Evolutionary conservation across 1,140 invertebrate genomes (phyloP).

Genomic region (Zaprionus kolodkinae): DNA sequence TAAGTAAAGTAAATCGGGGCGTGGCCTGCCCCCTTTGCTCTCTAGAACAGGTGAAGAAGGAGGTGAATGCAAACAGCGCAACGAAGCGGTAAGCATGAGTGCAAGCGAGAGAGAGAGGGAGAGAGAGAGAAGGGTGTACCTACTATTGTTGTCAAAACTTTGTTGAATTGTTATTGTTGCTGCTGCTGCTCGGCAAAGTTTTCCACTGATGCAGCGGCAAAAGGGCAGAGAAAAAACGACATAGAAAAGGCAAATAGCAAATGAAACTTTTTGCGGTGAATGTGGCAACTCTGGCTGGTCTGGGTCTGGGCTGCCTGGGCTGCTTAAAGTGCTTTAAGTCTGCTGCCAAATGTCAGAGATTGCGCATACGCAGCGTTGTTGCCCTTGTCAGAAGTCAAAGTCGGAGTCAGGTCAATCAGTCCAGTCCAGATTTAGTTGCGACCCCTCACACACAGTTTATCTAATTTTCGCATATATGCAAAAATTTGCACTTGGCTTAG

Average conservation of each 20-base stretch:
- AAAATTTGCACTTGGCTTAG: slow-evolving; percentile 28
- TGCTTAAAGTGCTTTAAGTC: slow-evolving; percentile 73
- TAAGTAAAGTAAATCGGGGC: slow-evolving; percentile 34
- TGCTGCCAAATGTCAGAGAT: slow-evolving; percentile 67
- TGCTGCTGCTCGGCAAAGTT: slow-evolving; percentile 46
- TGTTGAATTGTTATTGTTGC: slow-evolving; percentile 72
- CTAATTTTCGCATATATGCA: slow-evolving; percentile 32
- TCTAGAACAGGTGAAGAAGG: slow-evolving; percentile 38
- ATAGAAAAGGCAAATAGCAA: slow-evolving; percentile 19
- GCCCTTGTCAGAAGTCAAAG: slow-evolving; percentile 54
- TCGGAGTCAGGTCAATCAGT: slow-evolving; percentile 12
- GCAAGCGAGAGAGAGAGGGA: not conserved
- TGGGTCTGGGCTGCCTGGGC: not conserved
- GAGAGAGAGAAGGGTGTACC: not conserved
- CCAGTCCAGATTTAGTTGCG: slow-evolving; percentile 14
- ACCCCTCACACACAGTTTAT: slow-evolving; percentile 2
- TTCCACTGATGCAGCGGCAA: slow-evolving; percentile 15
- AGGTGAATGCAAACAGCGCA: not conserved
- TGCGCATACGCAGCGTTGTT: slow-evolving; percentile 55
- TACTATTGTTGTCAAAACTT: slow-evolving; percentile 61
- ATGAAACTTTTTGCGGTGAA: slow-evolving; percentile 13
- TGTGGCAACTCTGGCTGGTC: not conserved
- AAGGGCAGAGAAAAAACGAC: not conserved
- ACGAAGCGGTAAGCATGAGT: not conserved
- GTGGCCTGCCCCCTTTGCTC: slow-evolving; percentile 35